These are phyloP conservation scores for Cololabis saira DNA, from an alignment of 2,113 vertebrate genomes.

Conservation along the genomic window DNA sequence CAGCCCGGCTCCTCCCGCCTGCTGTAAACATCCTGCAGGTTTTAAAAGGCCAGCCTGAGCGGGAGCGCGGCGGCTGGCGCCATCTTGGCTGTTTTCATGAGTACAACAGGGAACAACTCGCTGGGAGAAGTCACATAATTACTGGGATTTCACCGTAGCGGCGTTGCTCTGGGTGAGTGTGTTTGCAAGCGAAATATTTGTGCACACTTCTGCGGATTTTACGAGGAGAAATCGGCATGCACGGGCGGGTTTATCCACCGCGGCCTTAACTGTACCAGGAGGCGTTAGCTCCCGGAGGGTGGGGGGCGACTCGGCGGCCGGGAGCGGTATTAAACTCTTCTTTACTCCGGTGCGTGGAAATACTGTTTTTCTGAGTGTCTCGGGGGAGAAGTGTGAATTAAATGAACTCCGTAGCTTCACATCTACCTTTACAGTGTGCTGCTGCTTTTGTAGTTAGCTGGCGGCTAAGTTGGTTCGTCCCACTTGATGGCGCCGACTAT, in stretches of 20 bases:
- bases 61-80: conserved; percentile 83
- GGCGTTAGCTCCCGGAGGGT: conserved; percentile 53
- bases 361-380: not conserved
- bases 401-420: not conserved
- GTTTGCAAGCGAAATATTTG: conserved; percentile 17
- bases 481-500: conserved; percentile 72
- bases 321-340: not conserved
- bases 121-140: conserved; percentile 76
- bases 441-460: conserved; percentile 58
- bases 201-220: not conserved
- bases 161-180: conserved; percentile 61
- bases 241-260: conserved; percentile 24
- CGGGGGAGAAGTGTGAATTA: too few relatives aligned
- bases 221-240: conserved; percentile 8
- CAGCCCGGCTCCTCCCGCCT: conserved; percentile 75
- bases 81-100: conserved; percentile 86
- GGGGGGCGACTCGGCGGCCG: conserved; percentile 24
- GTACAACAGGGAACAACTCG: conserved; percentile 77
- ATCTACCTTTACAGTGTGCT: not conserved
- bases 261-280: conserved; percentile 59
- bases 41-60: conserved; percentile 82
- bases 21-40: conserved; percentile 85
- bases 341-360: not conserved
- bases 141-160: conserved; percentile 41
- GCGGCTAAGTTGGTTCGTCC: conserved; percentile 62